phyloP scores from a whole-genome alignment of 2,888 invertebrate genomes.

The Drosophila mimica region DNA sequence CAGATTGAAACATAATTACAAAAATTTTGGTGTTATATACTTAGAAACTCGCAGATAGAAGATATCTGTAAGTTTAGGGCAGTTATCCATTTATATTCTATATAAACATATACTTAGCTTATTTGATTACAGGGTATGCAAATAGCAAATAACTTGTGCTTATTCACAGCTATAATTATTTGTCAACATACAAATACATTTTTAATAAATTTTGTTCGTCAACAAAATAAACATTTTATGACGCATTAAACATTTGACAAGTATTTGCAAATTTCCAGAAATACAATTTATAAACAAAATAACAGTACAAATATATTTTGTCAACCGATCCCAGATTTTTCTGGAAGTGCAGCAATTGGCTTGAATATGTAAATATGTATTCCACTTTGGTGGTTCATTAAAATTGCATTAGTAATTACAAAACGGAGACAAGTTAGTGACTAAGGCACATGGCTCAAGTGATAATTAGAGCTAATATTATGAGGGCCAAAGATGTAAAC shows the following conservation, averaged over 20 bases:
- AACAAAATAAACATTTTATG: slow-evolving; percentile 18
- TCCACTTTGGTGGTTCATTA: slow-evolving; percentile 52
- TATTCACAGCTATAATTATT: neutral
- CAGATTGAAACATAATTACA: neutral
- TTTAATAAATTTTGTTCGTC: slow-evolving; percentile 7
- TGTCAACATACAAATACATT: neutral
- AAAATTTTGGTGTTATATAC: neutral
- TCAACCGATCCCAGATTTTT: slow-evolving; percentile 6
- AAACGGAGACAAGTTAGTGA: slow-evolving; percentile 7
- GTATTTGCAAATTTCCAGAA: neutral
- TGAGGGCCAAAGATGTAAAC: slow-evolving; percentile 26
- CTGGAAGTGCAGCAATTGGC: slow-evolving; percentile 46
- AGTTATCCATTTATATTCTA: neutral
- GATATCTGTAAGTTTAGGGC: neutral
- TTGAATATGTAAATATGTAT: slow-evolving; percentile 16
- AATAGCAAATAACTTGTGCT: neutral
- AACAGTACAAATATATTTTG: neutral
- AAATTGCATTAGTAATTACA: slow-evolving; percentile 59
- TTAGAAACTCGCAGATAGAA: neutral
- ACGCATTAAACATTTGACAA: slow-evolving; percentile 9
- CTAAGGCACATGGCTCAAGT: slow-evolving; percentile 11
- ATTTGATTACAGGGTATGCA: neutral
- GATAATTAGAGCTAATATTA: slow-evolving; percentile 47
- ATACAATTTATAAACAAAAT: neutral
- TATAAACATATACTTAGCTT: too few species aligned